Percentiles rank a stretch among this genome's conserved stretches.
These are phyloP conservation scores for Nemotelus nigrinus DNA, from an alignment of 2,888 invertebrate genomes.

Conservation along the genomic window DNA sequence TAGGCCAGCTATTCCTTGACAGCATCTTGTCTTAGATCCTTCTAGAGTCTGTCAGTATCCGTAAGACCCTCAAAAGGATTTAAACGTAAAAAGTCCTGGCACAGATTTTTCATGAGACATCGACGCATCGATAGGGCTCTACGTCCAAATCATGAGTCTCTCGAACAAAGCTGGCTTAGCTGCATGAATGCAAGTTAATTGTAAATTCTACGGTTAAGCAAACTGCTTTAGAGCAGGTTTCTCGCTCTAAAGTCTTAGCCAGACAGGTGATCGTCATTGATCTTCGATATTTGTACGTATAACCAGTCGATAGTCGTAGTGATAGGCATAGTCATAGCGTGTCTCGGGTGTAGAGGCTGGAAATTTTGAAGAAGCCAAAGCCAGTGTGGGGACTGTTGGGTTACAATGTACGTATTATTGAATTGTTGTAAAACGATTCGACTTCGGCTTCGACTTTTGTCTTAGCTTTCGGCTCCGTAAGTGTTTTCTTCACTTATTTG, in stretches of 20 bases:
- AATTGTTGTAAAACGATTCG: constrained; percentile 41
- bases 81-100: too few species aligned
- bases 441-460: constrained; percentile 31
- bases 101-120: too few species aligned
- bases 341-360: background rate
- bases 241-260: background rate
- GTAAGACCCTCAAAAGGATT: too few species aligned
- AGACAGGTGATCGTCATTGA: constrained; percentile 27
- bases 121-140: too few species aligned
- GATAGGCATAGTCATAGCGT: too few species aligned
- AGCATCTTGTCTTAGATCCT: too few species aligned
- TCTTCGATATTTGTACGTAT: background rate
- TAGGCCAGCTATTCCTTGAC: too few species aligned
- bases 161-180: too few species aligned
- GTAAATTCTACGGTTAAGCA: constrained; percentile 10
- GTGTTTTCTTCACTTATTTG: constrained; percentile 38
- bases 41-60: too few species aligned
- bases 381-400: constrained; percentile 10
- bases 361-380: background rate
- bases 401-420: constrained; percentile 14
- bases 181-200: too few species aligned
- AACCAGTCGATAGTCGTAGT: background rate
- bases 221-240: background rate
- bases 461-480: constrained; percentile 32
- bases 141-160: too few species aligned